Evolutionary conservation across 1,140 invertebrate species (phyloP), one percentile per base, ranked within the genome.

Genomic region (Anthonomus grandis): DNA sequence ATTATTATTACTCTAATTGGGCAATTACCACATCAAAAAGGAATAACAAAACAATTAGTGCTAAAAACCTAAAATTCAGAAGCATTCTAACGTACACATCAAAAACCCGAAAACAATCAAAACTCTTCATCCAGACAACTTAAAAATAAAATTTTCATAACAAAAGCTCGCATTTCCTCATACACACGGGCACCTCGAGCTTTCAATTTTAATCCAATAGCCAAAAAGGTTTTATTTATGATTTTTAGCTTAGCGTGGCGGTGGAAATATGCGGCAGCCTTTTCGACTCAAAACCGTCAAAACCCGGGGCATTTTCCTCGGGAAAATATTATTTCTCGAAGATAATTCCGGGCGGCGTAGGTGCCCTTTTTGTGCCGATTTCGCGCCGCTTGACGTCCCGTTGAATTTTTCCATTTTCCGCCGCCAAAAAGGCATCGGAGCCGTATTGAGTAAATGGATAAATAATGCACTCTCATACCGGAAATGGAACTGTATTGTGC

Each of bases 401-500:
- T 41, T 51, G 49, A 51, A 24, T 51, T 41, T 51, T 51, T 51
- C 49, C 8, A 49, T 49, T 36, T 49, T 49, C 23, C 45, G 6
- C 4, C 6, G 19, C 27, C 46, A 22, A 49, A 49, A 36, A 49
- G 24, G 31, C 18, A 36, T 18, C 17, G 31, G 38, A 18, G 4
- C n/a, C 46, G 27, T 51, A 41, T 41, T 34, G 17, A 24, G 19
- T 41, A 51, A 51, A 51, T 51, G 49, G 49, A 51, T 51, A 51
- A 51, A 51, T 51, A 51, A 51, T 51, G 49, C 12, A 51, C 49
- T 39, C 19, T 51, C 49, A 25, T 24, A 38, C 10, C 36, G 49
- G 49, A 51, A 51, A 51, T 51, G 41, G 49, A 51, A 51, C 49
- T 51, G 49, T 51, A 51, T 51, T 51, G 49, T 51, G 27, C 37